Evolutionary conservation across 2,888 invertebrate species (phyloP).

Genomic region (Bedellia somnulentella): DNA sequence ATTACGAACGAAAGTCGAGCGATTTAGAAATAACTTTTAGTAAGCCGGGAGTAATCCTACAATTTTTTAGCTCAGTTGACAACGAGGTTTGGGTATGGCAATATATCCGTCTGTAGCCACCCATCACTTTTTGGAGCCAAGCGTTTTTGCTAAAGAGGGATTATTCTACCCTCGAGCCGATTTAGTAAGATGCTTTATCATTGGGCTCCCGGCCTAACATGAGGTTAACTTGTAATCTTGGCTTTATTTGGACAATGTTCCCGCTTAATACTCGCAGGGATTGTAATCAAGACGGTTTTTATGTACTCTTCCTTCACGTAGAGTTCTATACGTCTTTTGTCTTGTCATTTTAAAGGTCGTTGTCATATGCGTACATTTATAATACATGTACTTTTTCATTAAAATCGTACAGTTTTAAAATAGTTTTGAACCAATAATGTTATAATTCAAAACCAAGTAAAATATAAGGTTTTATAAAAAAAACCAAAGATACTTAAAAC

Average conservation of each 20-base stretch:
- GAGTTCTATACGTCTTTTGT: too few relatives aligned
- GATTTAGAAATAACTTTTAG: constrained; percentile 42
- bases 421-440: too few relatives aligned
- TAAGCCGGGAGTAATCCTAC: constrained; percentile 43
- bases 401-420: too few relatives aligned
- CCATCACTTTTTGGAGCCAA: constrained; percentile 59
- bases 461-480: too few relatives aligned
- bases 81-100: constrained; percentile 56
- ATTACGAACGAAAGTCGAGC: too few relatives aligned
- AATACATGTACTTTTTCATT: too few relatives aligned
- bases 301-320: constrained; percentile 33
- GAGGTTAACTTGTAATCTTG: constrained; percentile 62
- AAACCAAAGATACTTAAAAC: too few relatives aligned
- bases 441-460: too few relatives aligned
- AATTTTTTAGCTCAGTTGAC: constrained; percentile 53
- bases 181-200: constrained; percentile 60
- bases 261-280: constrained; percentile 44
- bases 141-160: constrained; percentile 62
- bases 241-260: constrained; percentile 54
- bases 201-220: constrained; percentile 57
- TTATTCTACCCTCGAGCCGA: constrained; percentile 54
- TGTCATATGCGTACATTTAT: too few relatives aligned
- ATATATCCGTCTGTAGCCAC: constrained; percentile 51
- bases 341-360: too few relatives aligned
- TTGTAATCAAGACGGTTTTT: constrained; percentile 48